Percentiles rank a stretch among this genome's conserved stretches.
Conservation (phyloP, 2,888 invertebrate genomes). For the Lasioglossum malachurum region DNA sequence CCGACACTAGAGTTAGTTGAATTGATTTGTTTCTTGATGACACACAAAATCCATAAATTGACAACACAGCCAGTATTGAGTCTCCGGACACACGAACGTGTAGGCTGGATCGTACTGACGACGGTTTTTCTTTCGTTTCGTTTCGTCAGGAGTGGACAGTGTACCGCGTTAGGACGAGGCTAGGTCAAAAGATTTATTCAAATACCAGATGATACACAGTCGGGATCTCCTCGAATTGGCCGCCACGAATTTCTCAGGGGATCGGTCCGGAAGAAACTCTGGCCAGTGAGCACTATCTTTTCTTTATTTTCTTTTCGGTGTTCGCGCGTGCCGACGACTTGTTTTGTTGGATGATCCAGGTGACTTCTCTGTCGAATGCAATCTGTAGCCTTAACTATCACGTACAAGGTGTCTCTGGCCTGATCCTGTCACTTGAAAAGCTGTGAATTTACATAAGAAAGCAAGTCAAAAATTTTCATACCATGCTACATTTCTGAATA, state of each 20-base stretch:
- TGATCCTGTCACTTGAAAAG: neutral
- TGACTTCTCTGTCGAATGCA: conserved; percentile 31
- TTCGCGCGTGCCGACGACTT: conserved; percentile 34
- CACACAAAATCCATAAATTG: conserved; percentile 1
- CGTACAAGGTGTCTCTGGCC: neutral
- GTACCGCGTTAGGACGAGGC: conserved; percentile 69
- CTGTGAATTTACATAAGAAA: neutral
- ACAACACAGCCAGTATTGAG: conserved; percentile 11
- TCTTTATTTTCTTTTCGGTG: conserved; percentile 67
- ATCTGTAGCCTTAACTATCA: conserved; percentile 11
- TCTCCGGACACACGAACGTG: conserved; percentile 21
- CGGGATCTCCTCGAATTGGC: conserved; percentile 64
- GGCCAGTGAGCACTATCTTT: conserved; percentile 69
- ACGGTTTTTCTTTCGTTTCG: conserved; percentile 67
- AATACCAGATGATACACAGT: conserved; percentile 59
- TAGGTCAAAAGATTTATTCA: conserved; percentile 68
- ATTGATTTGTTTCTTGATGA: neutral
- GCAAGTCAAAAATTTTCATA: neutral
- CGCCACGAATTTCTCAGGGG: conserved; percentile 64
- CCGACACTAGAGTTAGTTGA: conserved; percentile 23
- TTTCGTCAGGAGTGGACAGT: conserved; percentile 62
- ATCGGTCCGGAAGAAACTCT: conserved; percentile 63
- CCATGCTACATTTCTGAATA: neutral
- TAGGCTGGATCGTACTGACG: conserved; percentile 62
- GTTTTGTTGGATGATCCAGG: conserved; percentile 18